Conservation (phyloP, 2,888 invertebrate genomes). For the Tetropium fuscum region DNA sequence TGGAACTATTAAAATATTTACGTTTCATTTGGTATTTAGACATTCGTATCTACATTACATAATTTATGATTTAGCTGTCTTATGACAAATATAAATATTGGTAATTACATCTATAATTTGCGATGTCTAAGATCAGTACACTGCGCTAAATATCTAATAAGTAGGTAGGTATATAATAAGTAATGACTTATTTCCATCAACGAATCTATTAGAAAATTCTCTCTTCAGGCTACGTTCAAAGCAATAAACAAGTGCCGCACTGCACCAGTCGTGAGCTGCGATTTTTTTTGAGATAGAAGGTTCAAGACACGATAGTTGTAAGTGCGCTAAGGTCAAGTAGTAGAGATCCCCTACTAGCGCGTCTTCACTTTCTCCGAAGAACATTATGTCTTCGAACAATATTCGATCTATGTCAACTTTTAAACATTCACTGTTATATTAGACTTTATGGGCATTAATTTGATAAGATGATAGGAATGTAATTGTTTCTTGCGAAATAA, state of each 20-base stretch:
- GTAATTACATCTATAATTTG: too few relatives aligned
- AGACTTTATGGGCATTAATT: too few relatives aligned
- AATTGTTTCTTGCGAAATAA: too few relatives aligned
- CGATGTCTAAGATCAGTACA: too few relatives aligned
- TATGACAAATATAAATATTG: too few relatives aligned
- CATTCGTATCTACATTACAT: too few relatives aligned
- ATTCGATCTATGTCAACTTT: background rate
- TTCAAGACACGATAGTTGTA: background rate
- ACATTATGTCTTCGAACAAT: background rate
- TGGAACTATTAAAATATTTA: too few relatives aligned
- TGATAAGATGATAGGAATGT: too few relatives aligned
- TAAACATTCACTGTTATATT: slow-evolving; percentile 7
- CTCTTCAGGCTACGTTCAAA: slow-evolving; percentile 1
- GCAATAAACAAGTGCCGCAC: background rate
- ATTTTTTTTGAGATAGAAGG: background rate
- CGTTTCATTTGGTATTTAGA: too few relatives aligned
- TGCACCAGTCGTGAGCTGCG: background rate
- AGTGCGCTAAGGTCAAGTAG: slow-evolving; percentile 9
- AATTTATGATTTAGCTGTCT: too few relatives aligned
- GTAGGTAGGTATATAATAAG: background rate
- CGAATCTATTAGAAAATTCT: background rate
- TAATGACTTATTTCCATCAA: background rate
- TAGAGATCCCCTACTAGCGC: background rate
- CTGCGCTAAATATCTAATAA: too few relatives aligned
- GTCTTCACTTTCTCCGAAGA: slow-evolving; percentile 11